Conservation (phyloP, 2,113 vertebrate genomes). For the Sceloporus undulatus region DNA sequence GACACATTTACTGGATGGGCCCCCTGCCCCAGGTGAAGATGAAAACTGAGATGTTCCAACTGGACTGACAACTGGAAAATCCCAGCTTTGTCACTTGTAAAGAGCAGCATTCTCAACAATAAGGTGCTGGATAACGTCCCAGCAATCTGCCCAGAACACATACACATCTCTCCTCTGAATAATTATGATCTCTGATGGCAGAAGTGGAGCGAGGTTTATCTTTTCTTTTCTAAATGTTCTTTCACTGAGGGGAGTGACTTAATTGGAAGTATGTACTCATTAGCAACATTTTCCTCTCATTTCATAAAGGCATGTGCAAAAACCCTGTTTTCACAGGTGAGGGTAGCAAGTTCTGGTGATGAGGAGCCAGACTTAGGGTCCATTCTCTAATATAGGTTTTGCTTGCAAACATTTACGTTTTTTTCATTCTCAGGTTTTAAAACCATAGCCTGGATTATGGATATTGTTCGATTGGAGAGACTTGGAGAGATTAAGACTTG, state of each 20-base stretch:
- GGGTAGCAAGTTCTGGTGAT: neutral
- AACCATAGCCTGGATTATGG: neutral
- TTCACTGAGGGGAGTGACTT: neutral
- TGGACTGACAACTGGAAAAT: neutral
- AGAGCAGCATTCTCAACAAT: neutral
- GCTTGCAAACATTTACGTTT: neutral
- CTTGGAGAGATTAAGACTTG: neutral
- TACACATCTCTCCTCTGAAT: neutral
- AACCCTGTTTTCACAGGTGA: neutral
- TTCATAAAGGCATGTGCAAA: neutral
- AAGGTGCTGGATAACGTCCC: neutral
- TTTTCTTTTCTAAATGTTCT: neutral
- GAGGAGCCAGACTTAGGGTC: neutral
- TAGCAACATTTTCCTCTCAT: neutral
- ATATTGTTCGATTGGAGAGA: neutral
- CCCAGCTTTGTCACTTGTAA: neutral
- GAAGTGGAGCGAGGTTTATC: too few relatives aligned
- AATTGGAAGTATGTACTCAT: neutral
- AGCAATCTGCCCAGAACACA: neutral
- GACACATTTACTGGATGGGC: neutral
- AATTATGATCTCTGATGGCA: neutral
- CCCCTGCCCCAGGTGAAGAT: constrained; percentile 33
- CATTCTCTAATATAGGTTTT: neutral
- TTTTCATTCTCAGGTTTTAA: neutral
- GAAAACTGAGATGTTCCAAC: neutral